A percentile compares a stretch with the other conserved stretches of the same genome.
These are phyloP conservation scores for Sycobia sp. DNA, from an alignment of 1,140 invertebrate species.

Conservation along the genomic window DNA sequence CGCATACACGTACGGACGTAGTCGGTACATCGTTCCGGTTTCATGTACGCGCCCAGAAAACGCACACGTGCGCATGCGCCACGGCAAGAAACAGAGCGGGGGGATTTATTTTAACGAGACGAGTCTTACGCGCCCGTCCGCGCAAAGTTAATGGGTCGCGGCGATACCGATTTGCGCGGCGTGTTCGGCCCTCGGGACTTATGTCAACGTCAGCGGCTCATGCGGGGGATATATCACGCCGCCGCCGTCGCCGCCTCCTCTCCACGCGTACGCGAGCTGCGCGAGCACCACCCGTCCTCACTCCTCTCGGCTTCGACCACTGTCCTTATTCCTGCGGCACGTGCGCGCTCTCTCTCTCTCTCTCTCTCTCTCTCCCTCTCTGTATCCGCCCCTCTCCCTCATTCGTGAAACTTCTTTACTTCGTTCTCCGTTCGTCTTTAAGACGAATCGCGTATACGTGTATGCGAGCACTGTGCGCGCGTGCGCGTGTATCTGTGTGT, in stretches of 20 bases:
- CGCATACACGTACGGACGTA: too few relatives aligned
- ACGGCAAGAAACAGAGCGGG: slow-evolving; percentile 43
- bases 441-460: too few relatives aligned
- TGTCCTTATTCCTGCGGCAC: not conserved
- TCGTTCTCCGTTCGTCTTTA: too few relatives aligned
- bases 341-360: not conserved
- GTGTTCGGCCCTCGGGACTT: slow-evolving; percentile 12
- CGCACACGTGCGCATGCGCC: too few relatives aligned
- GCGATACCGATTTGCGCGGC: slow-evolving; percentile 15
- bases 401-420: too few relatives aligned
- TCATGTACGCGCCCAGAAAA: slow-evolving; percentile 19
- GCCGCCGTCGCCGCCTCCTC: too few relatives aligned
- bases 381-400: too few relatives aligned
- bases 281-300: too few relatives aligned
- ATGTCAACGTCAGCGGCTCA: slow-evolving; percentile 21
- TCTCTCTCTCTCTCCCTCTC: too few relatives aligned
- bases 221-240: slow-evolving; percentile 17
- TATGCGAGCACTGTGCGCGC: not conserved
- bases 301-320: not conserved
- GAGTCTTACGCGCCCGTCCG: not conserved
- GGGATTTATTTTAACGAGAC: slow-evolving; percentile 46
- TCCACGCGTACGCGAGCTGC: too few relatives aligned
- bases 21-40: slow-evolving; percentile 16
- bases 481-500: too few relatives aligned
- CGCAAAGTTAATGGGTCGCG: slow-evolving; percentile 44